Evolutionary conservation across 2,888 invertebrate genomes (phyloP).

Genomic region (Ormyrus nitidulus): DNA sequence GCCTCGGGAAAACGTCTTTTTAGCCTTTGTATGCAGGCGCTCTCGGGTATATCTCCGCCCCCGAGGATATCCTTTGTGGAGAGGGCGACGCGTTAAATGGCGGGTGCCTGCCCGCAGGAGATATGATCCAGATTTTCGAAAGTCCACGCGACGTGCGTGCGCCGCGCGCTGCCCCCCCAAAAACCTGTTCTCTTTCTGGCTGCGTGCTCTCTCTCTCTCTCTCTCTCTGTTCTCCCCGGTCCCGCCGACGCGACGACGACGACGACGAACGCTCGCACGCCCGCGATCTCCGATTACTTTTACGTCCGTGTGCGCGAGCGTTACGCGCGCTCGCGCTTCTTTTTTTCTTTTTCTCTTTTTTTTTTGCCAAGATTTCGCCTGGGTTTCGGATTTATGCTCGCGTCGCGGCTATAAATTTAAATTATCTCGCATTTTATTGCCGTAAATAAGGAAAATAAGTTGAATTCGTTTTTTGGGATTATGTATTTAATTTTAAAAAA

Average conservation of each 20-base stretch:
- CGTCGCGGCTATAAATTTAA: too few relatives aligned
- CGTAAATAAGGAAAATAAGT: too few relatives aligned
- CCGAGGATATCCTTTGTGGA: slow-evolving; percentile 46
- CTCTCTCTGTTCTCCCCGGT: not conserved
- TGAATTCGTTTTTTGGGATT: too few relatives aligned
- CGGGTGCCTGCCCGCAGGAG: slow-evolving; percentile 36
- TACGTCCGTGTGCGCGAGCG: slow-evolving; percentile 6
- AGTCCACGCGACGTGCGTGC: slow-evolving; percentile 56
- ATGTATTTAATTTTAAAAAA: too few relatives aligned
- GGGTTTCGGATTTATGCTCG: too few relatives aligned
- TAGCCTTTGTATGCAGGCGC: slow-evolving; percentile 24
- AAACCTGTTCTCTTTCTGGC: slow-evolving; percentile 60
- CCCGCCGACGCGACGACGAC: slow-evolving; percentile 42
- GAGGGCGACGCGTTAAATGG: slow-evolving; percentile 37
- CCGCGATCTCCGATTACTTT: slow-evolving; percentile 64
- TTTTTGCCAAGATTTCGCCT: too few relatives aligned
- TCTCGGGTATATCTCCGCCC: slow-evolving; percentile 30
- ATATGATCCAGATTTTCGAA: slow-evolving; percentile 65
- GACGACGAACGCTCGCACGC: slow-evolving; percentile 30
- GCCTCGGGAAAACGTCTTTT: slow-evolving; percentile 28
- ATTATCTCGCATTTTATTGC: too few relatives aligned
- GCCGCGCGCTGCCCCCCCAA: not conserved
- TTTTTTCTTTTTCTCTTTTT: too few relatives aligned
- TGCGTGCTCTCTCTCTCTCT: not conserved
- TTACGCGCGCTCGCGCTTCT: not conserved